phyloP scores from a whole-genome alignment of 2,888 invertebrate genomes.

The Eucera pruinosa region DNA sequence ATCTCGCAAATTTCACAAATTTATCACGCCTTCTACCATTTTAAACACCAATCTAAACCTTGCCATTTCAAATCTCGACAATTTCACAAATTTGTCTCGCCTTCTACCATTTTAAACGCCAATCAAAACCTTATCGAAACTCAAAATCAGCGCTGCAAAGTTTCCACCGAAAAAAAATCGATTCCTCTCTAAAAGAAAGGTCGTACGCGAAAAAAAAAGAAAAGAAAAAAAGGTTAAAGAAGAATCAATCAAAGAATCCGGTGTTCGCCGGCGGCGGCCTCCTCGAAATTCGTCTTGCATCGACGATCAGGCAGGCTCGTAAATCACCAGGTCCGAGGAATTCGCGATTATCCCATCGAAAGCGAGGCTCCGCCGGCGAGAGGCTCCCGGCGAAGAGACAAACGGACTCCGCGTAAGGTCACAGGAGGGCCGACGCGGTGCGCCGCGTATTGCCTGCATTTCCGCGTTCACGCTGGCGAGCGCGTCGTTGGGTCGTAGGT shows the following conservation, averaged over 20 bases:
- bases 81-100: too few relatives aligned
- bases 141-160: too few relatives aligned
- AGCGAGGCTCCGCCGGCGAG: constrained; percentile 10
- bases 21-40: too few relatives aligned
- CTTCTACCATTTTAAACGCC: too few relatives aligned
- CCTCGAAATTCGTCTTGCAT: constrained; percentile 39
- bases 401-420: constrained; percentile 65
- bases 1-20: too few relatives aligned
- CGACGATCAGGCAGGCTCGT: constrained; percentile 44
- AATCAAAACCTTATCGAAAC: too few relatives aligned
- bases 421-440: constrained; percentile 43
- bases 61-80: too few relatives aligned
- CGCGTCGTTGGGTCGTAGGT: constrained; percentile 67
- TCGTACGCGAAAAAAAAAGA: too few relatives aligned
- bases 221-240: too few relatives aligned
- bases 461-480: constrained; percentile 69
- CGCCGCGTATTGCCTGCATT: constrained; percentile 55
- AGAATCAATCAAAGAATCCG: neutral
- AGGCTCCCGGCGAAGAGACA: constrained; percentile 61
- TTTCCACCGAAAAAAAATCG: too few relatives aligned
- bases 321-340: constrained; percentile 47
- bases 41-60: too few relatives aligned
- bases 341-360: constrained; percentile 59
- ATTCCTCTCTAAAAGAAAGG: too few relatives aligned
- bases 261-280: neutral